Evolutionary conservation across 2,113 vertebrate species (phyloP), one percentile per base, ranked within the genome.

Genomic region (Heterotilapia buettikoferi): DNA sequence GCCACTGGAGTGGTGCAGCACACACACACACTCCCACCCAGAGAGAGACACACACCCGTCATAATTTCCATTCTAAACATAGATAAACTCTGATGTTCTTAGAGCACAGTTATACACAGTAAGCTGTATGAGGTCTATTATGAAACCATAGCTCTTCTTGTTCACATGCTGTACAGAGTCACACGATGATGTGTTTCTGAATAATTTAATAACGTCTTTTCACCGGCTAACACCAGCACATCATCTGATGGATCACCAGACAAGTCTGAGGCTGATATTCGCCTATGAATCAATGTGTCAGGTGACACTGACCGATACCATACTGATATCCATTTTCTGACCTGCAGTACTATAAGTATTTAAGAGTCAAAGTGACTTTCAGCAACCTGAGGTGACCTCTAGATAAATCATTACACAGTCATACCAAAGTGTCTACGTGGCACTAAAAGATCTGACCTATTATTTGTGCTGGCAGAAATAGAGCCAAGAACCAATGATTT

Each of bases 51-150:
- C 81, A 24, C 76, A 24, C 9, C 8, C 82, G 57, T 93, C 88
- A 92, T 73, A 85, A 71, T 92, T 94, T 95, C 94, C 93, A 86
- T 93, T 82, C 89, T 85, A 87, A 93, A 90, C 89, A 90, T 88
- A 92, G 92, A 92, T 90, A 84, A 83, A 88, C 57, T 53, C 16
- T 4, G 31, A 11, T 18, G 59, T 63, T 63, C 31, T 36, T 56
- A 53, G 78, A 79, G 21, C 85, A 84, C 47, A 82, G 38, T 80
- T 80, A 85, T 90, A 90, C 85, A 88, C 57, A 88, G 80, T 33
- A n/a, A 84, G 84, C 59, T 76, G 47, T 24, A 31, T 36, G 59
- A 45, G 7, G 63, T 31, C 71, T 52, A n/a, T 89, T 53, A 24
- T 59, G 82, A 40, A 80, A 36, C 76, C 14, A 24, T n/a, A 89